phyloP scores from a whole-genome alignment of 2,113 vertebrate genomes.

The Pelobates fuscus region DNA sequence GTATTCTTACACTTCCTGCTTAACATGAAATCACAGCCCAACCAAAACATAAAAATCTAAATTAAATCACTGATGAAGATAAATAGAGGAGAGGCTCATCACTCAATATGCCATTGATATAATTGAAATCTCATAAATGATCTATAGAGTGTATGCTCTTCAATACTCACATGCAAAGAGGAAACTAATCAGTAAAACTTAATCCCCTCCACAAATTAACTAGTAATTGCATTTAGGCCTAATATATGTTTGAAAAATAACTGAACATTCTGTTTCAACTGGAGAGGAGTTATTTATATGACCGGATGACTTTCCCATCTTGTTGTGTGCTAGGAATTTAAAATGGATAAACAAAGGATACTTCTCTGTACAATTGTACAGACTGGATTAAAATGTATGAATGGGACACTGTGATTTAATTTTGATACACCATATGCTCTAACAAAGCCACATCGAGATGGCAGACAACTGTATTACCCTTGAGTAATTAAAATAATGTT shows the following conservation, averaged over 20 bases:
- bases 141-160: conserved; percentile 59
- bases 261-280: neutral
- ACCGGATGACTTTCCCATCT: no score
- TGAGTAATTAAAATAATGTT: no score
- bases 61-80: conserved; percentile 50
- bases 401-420: no score
- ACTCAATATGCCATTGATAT: conserved; percentile 55
- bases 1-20: conserved; percentile 51
- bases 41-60: conserved; percentile 56
- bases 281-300: neutral
- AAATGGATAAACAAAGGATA: no score
- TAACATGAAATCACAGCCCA: conserved; percentile 60
- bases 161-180: conserved; percentile 56
- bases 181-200: conserved; percentile 59
- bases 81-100: conserved; percentile 48
- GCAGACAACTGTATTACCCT: no score
- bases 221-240: conserved; percentile 57
- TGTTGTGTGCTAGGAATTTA: no score
- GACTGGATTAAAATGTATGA: no score
- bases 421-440: no score
- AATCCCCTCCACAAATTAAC: conserved; percentile 52
- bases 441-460: no score
- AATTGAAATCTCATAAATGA: conserved; percentile 42
- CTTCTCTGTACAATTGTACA: no score
- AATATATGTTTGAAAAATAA: conserved; percentile 10